Conservation (phyloP, 1,140 invertebrate species). For the Neuroterus valhalla region DNA sequence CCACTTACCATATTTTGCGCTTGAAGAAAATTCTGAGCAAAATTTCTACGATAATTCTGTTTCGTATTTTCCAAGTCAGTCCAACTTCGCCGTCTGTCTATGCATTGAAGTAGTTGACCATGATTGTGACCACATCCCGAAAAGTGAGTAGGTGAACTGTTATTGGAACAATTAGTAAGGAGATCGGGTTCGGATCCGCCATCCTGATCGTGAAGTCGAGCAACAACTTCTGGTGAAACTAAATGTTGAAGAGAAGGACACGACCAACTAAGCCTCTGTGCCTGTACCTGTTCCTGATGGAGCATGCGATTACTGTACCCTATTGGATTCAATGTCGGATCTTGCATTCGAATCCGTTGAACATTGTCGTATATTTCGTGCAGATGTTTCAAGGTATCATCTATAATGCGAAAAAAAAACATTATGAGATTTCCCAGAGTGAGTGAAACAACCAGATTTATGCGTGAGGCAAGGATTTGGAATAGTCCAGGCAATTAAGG, state of each 20-base stretch:
- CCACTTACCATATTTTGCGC: slow-evolving; percentile 70
- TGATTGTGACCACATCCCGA: slow-evolving; percentile 57
- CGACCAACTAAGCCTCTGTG: slow-evolving; percentile 81
- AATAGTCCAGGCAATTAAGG: no score
- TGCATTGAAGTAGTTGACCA: slow-evolving; percentile 64
- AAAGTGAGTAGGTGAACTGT: slow-evolving; percentile 75
- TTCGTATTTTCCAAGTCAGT: slow-evolving; percentile 82
- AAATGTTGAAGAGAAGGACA: slow-evolving; percentile 80
- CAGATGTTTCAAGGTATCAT: slow-evolving; percentile 85
- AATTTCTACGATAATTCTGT: slow-evolving; percentile 64
- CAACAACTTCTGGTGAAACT: slow-evolving; percentile 29
- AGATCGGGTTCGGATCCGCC: slow-evolving; percentile 74
- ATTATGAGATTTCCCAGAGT: no score
- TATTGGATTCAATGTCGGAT: slow-evolving; percentile 74
- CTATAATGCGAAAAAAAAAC: slow-evolving; percentile 66
- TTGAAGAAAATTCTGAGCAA: slow-evolving; percentile 69
- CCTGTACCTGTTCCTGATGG: slow-evolving; percentile 54
- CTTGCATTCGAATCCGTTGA: slow-evolving; percentile 81
- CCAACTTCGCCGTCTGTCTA: slow-evolving; percentile 84
- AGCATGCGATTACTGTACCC: slow-evolving; percentile 62
- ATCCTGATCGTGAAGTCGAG: slow-evolving; percentile 55
- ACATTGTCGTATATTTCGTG: slow-evolving; percentile 84
- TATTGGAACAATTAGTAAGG: slow-evolving; percentile 70
- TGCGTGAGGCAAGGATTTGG: no score
- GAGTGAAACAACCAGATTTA: no score